These are phyloP conservation scores for Spatula versicolor DNA, from an alignment of 2,797 vertebrate genomes.

Conservation along the genomic window DNA sequence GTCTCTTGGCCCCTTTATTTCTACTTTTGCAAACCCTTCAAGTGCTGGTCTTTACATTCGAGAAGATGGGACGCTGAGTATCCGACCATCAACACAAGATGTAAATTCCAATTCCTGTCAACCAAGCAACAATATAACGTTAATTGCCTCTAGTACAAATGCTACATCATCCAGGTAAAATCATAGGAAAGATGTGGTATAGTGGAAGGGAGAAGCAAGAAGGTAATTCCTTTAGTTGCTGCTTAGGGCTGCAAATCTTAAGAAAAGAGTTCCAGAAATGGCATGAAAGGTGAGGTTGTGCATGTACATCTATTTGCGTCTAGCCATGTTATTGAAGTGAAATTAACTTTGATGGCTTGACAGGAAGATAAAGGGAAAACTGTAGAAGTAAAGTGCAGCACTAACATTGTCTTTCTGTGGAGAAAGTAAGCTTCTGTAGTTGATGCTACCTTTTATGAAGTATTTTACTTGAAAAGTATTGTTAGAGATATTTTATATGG, in stretches of 20 bases:
- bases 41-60: constrained; percentile 85
- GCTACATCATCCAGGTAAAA: constrained; percentile 22
- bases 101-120: not conserved
- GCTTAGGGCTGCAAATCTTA: constrained; percentile 22
- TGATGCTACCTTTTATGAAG: not conserved
- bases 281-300: not conserved
- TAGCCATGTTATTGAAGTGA: not conserved
- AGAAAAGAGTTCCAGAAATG: not conserved
- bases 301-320: not conserved
- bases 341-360: not conserved
- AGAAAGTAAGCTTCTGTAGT: not conserved
- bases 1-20: constrained; percentile 91
- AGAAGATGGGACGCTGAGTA: constrained; percentile 83
- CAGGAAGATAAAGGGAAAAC: not conserved
- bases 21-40: constrained; percentile 90
- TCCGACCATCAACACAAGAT: constrained; percentile 18
- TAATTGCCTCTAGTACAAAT: not conserved
- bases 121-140: not conserved
- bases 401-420: not conserved
- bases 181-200: not conserved
- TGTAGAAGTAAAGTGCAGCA: not conserved
- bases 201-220: not conserved
- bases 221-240: not conserved
- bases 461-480: not conserved
- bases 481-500: not conserved